phyloP scores from a whole-genome alignment of 2,888 invertebrate genomes.

The Blastobasis lacticolella region DNA sequence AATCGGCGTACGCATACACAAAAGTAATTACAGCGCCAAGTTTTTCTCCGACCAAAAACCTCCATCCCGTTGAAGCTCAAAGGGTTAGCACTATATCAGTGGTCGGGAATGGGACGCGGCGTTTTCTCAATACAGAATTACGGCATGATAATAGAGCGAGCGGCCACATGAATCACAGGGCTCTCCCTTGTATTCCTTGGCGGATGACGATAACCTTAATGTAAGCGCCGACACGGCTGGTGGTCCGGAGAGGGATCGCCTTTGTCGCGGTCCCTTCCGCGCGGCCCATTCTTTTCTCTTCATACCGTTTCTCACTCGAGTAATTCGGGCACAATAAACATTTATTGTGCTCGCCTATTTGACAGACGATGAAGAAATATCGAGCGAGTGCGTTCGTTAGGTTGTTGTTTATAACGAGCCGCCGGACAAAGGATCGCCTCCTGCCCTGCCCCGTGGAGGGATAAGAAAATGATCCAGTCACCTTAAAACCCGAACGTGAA shows the following conservation, averaged over 20 bases:
- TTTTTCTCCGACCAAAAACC: no score
- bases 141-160: conserved; percentile 50
- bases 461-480: conserved; percentile 42
- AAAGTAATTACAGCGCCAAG: no score
- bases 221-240: conserved; percentile 72
- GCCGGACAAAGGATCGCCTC: conserved; percentile 26
- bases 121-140: conserved; percentile 51
- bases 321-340: conserved; percentile 72
- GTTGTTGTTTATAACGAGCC: conserved; percentile 44
- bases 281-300: conserved; percentile 66
- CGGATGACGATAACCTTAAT: conserved; percentile 72
- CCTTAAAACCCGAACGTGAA: conserved; percentile 39
- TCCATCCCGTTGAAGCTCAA: no score
- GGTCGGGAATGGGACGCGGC: conserved; percentile 17
- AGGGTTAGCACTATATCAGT: background rate
- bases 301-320: conserved; percentile 71
- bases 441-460: conserved; percentile 4
- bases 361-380: conserved; percentile 68
- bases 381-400: conserved; percentile 56
- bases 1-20: no score
- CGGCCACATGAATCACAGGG: conserved; percentile 62
- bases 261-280: conserved; percentile 68
- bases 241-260: conserved; percentile 69
- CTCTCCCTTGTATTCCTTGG: conserved; percentile 69
- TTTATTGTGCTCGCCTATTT: conserved; percentile 70